These are phyloP conservation scores for Haliclona indistincta DNA, from an alignment of 37 sponge, comb jelly and placozoan genomes.

Conservation along the genomic window DNA sequence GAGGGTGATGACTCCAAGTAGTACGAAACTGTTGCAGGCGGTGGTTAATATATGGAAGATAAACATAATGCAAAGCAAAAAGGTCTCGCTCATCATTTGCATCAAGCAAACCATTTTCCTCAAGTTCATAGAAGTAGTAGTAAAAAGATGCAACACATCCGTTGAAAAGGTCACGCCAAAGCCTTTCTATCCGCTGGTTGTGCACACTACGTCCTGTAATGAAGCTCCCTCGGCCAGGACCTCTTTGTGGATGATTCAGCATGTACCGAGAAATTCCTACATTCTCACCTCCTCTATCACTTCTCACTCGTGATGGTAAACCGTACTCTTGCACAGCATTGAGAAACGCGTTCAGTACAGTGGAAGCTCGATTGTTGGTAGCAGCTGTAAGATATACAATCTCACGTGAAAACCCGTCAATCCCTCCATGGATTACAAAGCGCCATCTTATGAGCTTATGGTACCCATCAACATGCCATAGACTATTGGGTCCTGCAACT, in stretches of 20 bases:
- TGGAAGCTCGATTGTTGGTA: slow-evolving; percentile 39
- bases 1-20: slow-evolving; percentile 26
- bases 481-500: slow-evolving; percentile 38
- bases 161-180: slow-evolving; percentile 47
- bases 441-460: too few relatives aligned
- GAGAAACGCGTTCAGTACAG: slow-evolving; percentile 29
- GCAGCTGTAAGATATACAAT: slow-evolving; percentile 23
- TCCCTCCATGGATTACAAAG: slow-evolving; percentile 53
- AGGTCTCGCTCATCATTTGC: slow-evolving; percentile 27
- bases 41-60: too few relatives aligned
- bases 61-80: slow-evolving; percentile 46
- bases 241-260: slow-evolving; percentile 44
- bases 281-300: slow-evolving; percentile 69
- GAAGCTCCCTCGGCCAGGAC: slow-evolving; percentile 34
- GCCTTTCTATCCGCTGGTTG: slow-evolving; percentile 46
- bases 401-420: slow-evolving; percentile 55
- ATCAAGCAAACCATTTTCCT: too few relatives aligned
- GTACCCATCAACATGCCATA: slow-evolving; percentile 73
- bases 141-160: slow-evolving; percentile 42
- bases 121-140: too few relatives aligned
- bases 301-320: too few relatives aligned
- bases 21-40: slow-evolving; percentile 18
- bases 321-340: slow-evolving; percentile 17
- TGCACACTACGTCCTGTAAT: slow-evolving; percentile 59
- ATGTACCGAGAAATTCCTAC: slow-evolving; percentile 27